phyloP scores from a whole-genome alignment of 2,888 invertebrate genomes.

The Colletes collaris region DNA sequence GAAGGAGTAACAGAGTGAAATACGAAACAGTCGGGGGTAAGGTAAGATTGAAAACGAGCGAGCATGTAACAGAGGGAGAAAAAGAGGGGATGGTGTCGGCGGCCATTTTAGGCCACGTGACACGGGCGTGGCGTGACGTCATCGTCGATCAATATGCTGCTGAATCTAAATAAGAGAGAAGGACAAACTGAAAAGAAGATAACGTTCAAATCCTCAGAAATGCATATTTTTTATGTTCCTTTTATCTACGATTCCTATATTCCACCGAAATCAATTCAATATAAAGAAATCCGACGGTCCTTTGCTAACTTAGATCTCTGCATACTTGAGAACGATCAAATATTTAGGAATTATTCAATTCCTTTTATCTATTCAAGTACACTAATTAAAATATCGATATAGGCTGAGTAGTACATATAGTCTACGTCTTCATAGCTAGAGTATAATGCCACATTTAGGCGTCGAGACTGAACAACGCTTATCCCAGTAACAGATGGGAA shows the following conservation, averaged over 20 bases:
- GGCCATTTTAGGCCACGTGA: constrained; percentile 81
- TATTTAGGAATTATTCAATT: too few relatives aligned
- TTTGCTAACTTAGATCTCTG: too few relatives aligned
- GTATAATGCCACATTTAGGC: too few relatives aligned
- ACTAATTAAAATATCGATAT: not conserved
- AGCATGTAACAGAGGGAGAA: constrained; percentile 24
- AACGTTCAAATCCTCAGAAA: constrained; percentile 17
- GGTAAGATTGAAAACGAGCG: constrained; percentile 32
- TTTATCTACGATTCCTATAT: not conserved
- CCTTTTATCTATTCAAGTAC: too few relatives aligned
- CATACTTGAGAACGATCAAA: too few relatives aligned
- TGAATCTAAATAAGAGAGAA: constrained; percentile 60
- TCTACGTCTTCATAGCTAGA: too few relatives aligned
- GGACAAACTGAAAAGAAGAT: constrained; percentile 29
- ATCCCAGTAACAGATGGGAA: too few relatives aligned
- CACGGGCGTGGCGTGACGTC: constrained; percentile 82
- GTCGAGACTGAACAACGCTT: too few relatives aligned
- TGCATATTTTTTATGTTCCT: not conserved
- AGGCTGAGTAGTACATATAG: too few relatives aligned
- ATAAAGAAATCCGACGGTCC: too few relatives aligned
- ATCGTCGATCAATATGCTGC: constrained; percentile 80
- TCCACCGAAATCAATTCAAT: not conserved
- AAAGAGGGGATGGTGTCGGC: constrained; percentile 53
- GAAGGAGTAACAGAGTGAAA: constrained; percentile 34
- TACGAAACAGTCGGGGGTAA: constrained; percentile 10